phyloP scores from a whole-genome alignment of 2,888 invertebrate genomes.

The Neria commutata region DNA sequence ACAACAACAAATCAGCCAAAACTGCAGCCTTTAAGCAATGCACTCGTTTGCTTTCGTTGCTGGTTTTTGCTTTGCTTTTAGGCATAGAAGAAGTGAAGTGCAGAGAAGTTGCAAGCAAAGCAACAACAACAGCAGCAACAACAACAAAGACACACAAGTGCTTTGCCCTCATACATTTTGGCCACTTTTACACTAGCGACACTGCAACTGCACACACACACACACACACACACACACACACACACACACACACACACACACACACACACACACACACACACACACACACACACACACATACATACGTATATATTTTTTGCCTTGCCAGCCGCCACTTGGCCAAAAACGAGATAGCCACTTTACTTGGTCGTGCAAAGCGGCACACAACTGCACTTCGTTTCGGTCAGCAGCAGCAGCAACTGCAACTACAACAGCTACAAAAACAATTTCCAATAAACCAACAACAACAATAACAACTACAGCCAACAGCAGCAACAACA shows the following conservation, averaged over 20 bases:
- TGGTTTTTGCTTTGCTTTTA: conserved; percentile 8
- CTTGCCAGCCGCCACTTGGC: not conserved
- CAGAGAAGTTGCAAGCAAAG: not conserved
- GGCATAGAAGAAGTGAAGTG: too few species aligned
- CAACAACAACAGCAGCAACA: not conserved
- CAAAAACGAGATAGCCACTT: not conserved
- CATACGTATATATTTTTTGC: not conserved
- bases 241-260: not conserved
- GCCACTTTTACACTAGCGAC: not conserved
- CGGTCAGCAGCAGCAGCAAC: too few species aligned
- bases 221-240: not conserved
- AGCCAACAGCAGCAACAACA: too few species aligned
- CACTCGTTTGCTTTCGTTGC: conserved; percentile 10
- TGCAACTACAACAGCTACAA: too few species aligned
- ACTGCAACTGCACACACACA: not conserved
- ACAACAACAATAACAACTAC: too few species aligned
- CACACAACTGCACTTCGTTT: too few species aligned
- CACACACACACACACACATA: not conserved
- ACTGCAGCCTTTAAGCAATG: too few species aligned
- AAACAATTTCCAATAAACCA: too few species aligned
- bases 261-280: not conserved
- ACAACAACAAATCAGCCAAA: too few species aligned
- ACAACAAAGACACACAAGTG: conserved; percentile 1
- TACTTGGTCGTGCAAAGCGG: not conserved
- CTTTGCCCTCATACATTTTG: not conserved